Evolutionary conservation across 2,888 invertebrate species (phyloP).

Genomic region (Synergus umbraculus): DNA sequence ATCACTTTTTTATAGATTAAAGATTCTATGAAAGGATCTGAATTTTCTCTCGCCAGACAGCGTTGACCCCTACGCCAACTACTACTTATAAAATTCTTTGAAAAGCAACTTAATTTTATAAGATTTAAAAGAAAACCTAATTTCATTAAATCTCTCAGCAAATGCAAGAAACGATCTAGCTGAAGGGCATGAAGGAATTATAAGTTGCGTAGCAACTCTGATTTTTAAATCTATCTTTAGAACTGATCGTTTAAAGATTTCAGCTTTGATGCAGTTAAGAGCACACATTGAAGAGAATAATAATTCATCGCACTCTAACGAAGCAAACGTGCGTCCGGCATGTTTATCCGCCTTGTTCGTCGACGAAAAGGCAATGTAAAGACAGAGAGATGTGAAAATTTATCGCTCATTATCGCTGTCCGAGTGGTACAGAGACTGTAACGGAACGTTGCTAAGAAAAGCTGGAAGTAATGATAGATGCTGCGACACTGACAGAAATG

Average conservation of each 20-base stretch:
- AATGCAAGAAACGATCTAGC: not conserved
- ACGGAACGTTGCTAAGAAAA: slow-evolving; percentile 7
- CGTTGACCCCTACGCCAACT: no score
- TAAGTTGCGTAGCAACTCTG: not conserved
- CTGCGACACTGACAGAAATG: not conserved
- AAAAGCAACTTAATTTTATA: not conserved
- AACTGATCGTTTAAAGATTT: not conserved
- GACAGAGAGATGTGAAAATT: slow-evolving; percentile 27
- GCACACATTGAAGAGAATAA: slow-evolving; percentile 13
- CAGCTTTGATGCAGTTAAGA: slow-evolving; percentile 7
- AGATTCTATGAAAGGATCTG: not conserved
- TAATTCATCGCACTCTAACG: slow-evolving; percentile 17
- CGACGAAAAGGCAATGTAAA: not conserved
- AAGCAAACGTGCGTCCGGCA: slow-evolving; percentile 14
- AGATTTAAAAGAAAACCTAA: not conserved
- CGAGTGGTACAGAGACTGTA: not conserved
- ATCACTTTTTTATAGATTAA: not conserved
- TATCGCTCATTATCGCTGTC: slow-evolving; percentile 31
- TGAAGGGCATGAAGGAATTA: not conserved
- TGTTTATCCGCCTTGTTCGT: slow-evolving; percentile 26
- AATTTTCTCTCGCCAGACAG: no score
- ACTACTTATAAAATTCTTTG: no score
- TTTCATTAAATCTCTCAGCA: not conserved
- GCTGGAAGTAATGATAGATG: not conserved
- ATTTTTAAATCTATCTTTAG: slow-evolving; percentile 5